phyloP scores from a whole-genome alignment of 1,140 invertebrate genomes.

The Dolichoris vasculosae region DNA sequence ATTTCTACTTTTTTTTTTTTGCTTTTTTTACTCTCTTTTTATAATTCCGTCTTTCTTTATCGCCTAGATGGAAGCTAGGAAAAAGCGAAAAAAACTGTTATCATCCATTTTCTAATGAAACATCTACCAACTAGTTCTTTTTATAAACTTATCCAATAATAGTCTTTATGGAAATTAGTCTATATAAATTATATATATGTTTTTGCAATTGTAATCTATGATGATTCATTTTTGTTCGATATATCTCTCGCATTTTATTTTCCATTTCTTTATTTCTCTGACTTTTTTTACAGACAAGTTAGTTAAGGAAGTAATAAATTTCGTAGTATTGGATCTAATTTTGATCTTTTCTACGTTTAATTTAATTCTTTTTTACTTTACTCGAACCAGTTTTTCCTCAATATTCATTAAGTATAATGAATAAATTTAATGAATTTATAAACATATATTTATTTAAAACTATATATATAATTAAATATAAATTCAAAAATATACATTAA shows the following conservation, averaged over 20 bases:
- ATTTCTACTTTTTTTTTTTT: no score
- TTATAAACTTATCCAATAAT: slow-evolving; percentile 70
- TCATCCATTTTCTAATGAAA: slow-evolving; percentile 76
- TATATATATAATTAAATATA: no score
- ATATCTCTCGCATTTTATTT: not conserved
- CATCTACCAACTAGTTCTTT: slow-evolving; percentile 67
- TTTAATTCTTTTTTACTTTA: not conserved
- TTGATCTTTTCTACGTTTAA: not conserved
- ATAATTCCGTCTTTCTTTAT: not conserved
- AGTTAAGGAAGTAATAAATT: slow-evolving; percentile 54
- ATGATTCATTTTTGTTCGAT: slow-evolving; percentile 18
- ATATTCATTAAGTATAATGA: no score
- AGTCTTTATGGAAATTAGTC: slow-evolving; percentile 30
- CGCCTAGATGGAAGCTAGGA: not conserved
- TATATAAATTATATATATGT: not conserved
- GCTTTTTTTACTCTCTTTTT: slow-evolving; percentile 38
- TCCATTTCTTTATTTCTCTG: not conserved
- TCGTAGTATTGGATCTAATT: slow-evolving; percentile 12
- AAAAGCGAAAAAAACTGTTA: slow-evolving; percentile 63
- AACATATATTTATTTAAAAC: no score
- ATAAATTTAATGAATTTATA: no score
- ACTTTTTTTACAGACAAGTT: slow-evolving; percentile 21
- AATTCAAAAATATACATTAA: no score
- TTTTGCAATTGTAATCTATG: slow-evolving; percentile 54
- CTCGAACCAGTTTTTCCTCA: not conserved